Percentiles rank a stretch among this genome's conserved stretches.
These are phyloP conservation scores for Megaceryle maxima DNA, from an alignment of 2,113 vertebrate species.

Conservation along the genomic window DNA sequence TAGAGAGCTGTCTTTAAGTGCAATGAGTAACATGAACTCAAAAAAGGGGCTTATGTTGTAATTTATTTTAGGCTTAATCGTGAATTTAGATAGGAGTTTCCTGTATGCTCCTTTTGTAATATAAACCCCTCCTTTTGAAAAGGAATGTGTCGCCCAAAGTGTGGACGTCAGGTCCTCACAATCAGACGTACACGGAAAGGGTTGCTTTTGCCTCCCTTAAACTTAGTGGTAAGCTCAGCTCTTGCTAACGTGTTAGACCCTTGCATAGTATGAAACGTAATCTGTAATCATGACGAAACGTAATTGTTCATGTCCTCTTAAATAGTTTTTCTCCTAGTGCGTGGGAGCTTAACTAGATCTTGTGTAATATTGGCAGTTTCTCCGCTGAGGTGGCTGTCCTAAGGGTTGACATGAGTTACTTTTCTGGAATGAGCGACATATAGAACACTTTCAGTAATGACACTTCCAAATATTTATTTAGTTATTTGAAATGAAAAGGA, in stretches of 20 bases:
- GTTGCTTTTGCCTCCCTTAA: background rate
- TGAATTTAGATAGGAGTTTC: background rate
- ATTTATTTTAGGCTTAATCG: background rate
- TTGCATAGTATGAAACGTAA: background rate
- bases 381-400: background rate
- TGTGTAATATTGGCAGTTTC: background rate
- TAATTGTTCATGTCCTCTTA: background rate
- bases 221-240: background rate
- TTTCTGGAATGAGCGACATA: background rate
- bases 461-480: slow-evolving; percentile 18
- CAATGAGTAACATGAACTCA: background rate
- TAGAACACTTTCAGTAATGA: slow-evolving; percentile 7
- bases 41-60: background rate
- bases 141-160: background rate
- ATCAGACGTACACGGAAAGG: background rate
- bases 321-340: background rate
- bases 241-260: background rate
- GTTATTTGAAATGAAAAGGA: slow-evolving; percentile 38
- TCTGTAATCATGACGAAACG: background rate
- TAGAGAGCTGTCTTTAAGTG: background rate
- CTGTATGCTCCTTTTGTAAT: background rate
- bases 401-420: background rate
- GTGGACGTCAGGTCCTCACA: background rate
- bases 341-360: background rate
- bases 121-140: background rate